A percentile compares a stretch with the other conserved stretches of the same genome.
phyloP scores from a whole-genome alignment of 1,140 invertebrate species.

The Drosophila willistoni region DNA sequence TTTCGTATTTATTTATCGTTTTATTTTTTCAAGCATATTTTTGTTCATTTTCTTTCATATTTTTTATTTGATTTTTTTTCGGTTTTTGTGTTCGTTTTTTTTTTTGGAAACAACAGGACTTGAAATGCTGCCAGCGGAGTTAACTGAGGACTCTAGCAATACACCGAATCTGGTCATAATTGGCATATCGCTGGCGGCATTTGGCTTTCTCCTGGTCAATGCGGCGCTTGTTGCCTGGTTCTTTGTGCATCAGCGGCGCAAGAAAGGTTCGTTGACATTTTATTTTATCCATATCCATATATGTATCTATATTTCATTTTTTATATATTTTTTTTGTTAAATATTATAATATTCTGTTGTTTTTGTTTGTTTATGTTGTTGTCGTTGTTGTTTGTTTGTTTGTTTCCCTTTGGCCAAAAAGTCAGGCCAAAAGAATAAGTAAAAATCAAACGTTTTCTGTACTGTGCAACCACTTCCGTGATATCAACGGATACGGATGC shows the following conservation, averaged over 20 bases:
- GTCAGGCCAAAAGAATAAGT: not conserved
- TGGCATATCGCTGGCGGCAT: slow-evolving; percentile 90
- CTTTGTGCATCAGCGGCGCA: slow-evolving; percentile 88
- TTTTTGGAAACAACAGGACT: slow-evolving; percentile 76
- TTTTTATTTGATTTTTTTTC: slow-evolving; percentile 24
- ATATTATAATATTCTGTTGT: not conserved
- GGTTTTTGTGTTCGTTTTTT: slow-evolving; percentile 45
- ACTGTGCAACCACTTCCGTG: slow-evolving; percentile 61
- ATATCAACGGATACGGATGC: slow-evolving; percentile 62
- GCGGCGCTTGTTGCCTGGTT: slow-evolving; percentile 93
- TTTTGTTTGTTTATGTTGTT: not conserved
- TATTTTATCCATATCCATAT: slow-evolving; percentile 10
- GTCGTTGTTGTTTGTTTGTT: not conserved
- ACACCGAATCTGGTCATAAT: slow-evolving; percentile 91
- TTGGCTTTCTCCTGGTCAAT: slow-evolving; percentile 91
- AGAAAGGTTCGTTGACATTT: slow-evolving; percentile 85
- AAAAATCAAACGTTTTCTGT: slow-evolving; percentile 26
- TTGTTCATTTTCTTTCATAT: slow-evolving; percentile 31
- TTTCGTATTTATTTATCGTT: slow-evolving; percentile 76
- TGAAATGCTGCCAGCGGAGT: slow-evolving; percentile 87
- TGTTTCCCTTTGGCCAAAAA: not conserved
- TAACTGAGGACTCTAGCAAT: slow-evolving; percentile 86
- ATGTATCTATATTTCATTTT: slow-evolving; percentile 32
- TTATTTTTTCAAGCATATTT: slow-evolving; percentile 70
- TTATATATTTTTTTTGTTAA: slow-evolving; percentile 18